Conservation (phyloP, 2,888 invertebrate species). For the Oxystoma pomonae region DNA sequence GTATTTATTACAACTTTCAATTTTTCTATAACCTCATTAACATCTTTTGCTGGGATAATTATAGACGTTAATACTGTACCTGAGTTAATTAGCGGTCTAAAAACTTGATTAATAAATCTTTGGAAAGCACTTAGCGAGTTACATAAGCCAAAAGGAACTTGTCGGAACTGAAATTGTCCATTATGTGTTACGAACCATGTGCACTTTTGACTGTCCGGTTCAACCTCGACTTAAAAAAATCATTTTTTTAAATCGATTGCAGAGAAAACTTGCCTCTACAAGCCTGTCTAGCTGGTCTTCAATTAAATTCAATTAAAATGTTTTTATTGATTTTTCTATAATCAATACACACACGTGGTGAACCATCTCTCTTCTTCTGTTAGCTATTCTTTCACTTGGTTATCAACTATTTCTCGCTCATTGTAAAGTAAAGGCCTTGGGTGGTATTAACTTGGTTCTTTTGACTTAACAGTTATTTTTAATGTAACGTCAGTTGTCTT, state of each 20-base stretch:
- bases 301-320: constrained; percentile 27
- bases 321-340: constrained; percentile 17
- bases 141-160: constrained; percentile 43
- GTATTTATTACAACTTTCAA: constrained; percentile 10
- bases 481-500: constrained; percentile 15
- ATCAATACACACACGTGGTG: constrained; percentile 12
- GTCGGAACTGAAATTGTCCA: constrained; percentile 43
- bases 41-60: constrained; percentile 26
- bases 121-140: constrained; percentile 11
- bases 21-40: constrained; percentile 23
- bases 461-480: constrained; percentile 16
- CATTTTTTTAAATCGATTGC: constrained; percentile 38
- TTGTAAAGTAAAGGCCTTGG: neutral
- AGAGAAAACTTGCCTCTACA: constrained; percentile 31
- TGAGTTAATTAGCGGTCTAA: neutral
- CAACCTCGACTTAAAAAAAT: constrained; percentile 32
- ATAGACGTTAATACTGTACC: constrained; percentile 26
- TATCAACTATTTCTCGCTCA: constrained; percentile 21
- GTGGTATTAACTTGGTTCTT: constrained; percentile 7
- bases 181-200: constrained; percentile 41
- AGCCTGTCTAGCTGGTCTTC: constrained; percentile 30
- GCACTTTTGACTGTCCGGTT: constrained; percentile 31
- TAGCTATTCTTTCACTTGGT: constrained; percentile 24
- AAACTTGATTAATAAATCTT: constrained; percentile 9
- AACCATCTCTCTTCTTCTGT: constrained; percentile 23